These are phyloP conservation scores for Mythimna vitellina DNA, from an alignment of 2,888 invertebrate genomes.

Conservation along the genomic window DNA sequence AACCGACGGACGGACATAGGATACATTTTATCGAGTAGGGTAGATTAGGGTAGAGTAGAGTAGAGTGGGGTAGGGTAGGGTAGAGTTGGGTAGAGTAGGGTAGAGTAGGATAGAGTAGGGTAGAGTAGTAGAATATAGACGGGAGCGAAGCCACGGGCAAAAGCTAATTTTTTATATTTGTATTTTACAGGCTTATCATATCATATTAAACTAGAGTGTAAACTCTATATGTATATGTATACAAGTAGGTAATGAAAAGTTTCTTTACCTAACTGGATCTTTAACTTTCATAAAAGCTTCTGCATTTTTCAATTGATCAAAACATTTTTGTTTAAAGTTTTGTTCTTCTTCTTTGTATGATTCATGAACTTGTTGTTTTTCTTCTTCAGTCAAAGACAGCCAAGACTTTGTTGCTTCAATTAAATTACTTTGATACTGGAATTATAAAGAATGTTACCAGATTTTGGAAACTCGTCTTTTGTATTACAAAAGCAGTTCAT, in stretches of 20 bases:
- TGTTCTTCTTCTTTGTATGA: conserved; percentile 71
- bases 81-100: too few relatives aligned
- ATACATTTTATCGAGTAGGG: too few relatives aligned
- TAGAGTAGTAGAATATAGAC: too few relatives aligned
- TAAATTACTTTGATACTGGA: conserved; percentile 68
- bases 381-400: conserved; percentile 74
- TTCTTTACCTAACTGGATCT: conserved; percentile 45
- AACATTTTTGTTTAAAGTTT: conserved; percentile 67
- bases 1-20: too few relatives aligned
- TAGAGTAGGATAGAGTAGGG: too few relatives aligned
- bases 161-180: too few relatives aligned
- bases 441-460: conserved; percentile 27
- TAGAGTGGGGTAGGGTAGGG: too few relatives aligned
- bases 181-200: too few relatives aligned
- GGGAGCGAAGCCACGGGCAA: too few relatives aligned
- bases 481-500: neutral
- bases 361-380: conserved; percentile 73
- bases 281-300: conserved; percentile 78
- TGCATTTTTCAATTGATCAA: conserved; percentile 73
- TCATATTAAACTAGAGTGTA: too few relatives aligned
- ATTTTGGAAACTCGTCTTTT: neutral
- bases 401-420: conserved; percentile 80
- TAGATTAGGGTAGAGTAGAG: too few relatives aligned
- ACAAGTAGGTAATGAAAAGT: neutral
- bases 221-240: too few relatives aligned